phyloP scores from a whole-genome alignment of 2,888 invertebrate genomes.

The Bugula neritina region DNA sequence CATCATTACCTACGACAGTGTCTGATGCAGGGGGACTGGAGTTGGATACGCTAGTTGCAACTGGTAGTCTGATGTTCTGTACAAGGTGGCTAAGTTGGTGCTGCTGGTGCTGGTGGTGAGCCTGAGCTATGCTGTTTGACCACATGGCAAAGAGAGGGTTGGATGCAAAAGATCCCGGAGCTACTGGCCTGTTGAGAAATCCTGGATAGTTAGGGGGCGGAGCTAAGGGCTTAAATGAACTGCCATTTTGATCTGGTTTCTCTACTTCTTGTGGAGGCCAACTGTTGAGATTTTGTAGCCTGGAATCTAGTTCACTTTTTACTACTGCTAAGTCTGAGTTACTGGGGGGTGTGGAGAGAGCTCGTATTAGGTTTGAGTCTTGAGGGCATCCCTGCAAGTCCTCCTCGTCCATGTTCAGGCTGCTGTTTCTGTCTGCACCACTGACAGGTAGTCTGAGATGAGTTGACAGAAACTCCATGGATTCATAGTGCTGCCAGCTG shows the following conservation, averaged over 20 bases:
- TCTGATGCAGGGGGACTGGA: slow-evolving; percentile 13
- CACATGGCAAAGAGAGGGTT: slow-evolving; percentile 21
- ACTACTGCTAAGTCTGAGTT: background rate
- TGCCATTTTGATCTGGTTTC: background rate
- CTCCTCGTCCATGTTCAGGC: background rate
- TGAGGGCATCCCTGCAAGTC: background rate
- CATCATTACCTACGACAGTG: background rate
- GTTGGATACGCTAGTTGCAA: background rate
- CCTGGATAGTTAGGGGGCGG: slow-evolving; percentile 21
- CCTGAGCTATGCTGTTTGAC: slow-evolving; percentile 22
- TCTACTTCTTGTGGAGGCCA: background rate
- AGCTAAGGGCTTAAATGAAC: slow-evolving; percentile 14
- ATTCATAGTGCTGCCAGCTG: slow-evolving; percentile 23
- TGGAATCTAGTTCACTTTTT: background rate
- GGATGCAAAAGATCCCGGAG: background rate
- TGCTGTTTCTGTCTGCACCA: background rate
- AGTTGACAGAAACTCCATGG: slow-evolving; percentile 15
- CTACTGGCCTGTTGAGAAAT: background rate
- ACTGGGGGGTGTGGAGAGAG: background rate
- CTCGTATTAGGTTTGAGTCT: background rate
- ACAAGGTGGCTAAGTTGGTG: background rate
- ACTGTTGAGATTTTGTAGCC: background rate
- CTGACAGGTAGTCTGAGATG: background rate
- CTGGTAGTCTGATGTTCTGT: background rate
- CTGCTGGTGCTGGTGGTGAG: slow-evolving; percentile 9